Conservation (phyloP, 2,113 vertebrate species). For the Hippoglossus stenolepis region DNA sequence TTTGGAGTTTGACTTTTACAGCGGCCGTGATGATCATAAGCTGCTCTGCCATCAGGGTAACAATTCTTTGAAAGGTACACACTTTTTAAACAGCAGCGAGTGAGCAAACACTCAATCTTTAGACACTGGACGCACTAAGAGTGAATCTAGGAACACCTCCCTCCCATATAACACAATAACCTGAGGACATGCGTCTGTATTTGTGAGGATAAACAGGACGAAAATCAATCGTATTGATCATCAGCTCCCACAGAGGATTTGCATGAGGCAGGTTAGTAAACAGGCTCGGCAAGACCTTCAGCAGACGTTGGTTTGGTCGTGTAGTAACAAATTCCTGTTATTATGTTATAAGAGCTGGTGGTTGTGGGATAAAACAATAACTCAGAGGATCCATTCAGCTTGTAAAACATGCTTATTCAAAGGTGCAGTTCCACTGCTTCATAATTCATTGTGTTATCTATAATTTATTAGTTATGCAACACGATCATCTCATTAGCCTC, state of each 20-base stretch:
- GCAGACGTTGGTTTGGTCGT: not conserved
- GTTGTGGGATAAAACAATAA: not conserved
- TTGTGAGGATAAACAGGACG: not conserved
- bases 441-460: constrained; percentile 41
- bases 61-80: not conserved
- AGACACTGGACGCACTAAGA: too few relatives aligned
- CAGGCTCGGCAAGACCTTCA: not conserved
- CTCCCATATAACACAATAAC: constrained; percentile 1
- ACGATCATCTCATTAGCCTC: constrained; percentile 15
- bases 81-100: not conserved
- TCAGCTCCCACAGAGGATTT: not conserved
- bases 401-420: constrained; percentile 21
- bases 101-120: not conserved
- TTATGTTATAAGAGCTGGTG: too few relatives aligned
- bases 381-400: constrained; percentile 10
- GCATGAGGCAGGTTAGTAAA: not conserved
- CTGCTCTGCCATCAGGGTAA: too few relatives aligned
- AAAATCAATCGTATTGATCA: not conserved
- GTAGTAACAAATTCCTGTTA: too few relatives aligned
- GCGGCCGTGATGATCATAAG: not conserved
- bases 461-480: constrained; percentile 41
- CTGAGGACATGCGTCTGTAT: not conserved
- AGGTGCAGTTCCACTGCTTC: constrained; percentile 23
- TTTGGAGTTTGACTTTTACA: constrained; percentile 22
- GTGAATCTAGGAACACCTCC: constrained; percentile 1